Evolutionary conservation across 2,888 invertebrate species (phyloP).

Genomic region (Physocephala rufipes): DNA sequence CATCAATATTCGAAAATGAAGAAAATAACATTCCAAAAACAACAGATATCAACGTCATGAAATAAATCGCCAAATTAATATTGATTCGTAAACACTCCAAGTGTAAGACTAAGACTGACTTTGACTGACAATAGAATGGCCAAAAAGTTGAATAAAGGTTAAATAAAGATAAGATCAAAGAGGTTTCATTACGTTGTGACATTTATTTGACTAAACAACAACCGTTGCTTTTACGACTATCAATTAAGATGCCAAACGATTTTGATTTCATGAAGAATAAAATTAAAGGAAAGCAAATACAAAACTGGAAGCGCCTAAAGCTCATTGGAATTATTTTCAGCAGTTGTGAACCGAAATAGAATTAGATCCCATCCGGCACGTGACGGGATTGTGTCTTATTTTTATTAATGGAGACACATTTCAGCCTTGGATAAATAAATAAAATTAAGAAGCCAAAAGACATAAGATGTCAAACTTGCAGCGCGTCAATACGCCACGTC

Average conservation of each 20-base stretch:
- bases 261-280: neutral
- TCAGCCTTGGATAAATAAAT: slow-evolving; percentile 22
- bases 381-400: neutral
- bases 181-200: neutral
- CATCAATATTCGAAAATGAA: neutral
- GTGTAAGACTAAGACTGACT: no score
- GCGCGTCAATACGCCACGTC: neutral
- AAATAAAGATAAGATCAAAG: neutral
- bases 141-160: neutral
- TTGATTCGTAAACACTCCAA: neutral
- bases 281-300: neutral
- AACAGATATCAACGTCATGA: neutral
- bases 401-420: slow-evolving; percentile 22
- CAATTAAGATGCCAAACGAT: no score
- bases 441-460: slow-evolving; percentile 37
- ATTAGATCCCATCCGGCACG: no score
- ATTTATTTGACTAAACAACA: no score
- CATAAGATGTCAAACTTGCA: neutral
- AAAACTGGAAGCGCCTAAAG: neutral
- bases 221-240: no score
- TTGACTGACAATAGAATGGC: neutral
- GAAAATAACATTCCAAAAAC: neutral
- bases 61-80: neutral
- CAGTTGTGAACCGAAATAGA: neutral
- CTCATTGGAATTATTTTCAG: neutral